A percentile compares a stretch with the other conserved stretches of the same genome.
Evolutionary conservation across 1,140 invertebrate species (phyloP).

Genomic region (Hormaphis cornu): DNA sequence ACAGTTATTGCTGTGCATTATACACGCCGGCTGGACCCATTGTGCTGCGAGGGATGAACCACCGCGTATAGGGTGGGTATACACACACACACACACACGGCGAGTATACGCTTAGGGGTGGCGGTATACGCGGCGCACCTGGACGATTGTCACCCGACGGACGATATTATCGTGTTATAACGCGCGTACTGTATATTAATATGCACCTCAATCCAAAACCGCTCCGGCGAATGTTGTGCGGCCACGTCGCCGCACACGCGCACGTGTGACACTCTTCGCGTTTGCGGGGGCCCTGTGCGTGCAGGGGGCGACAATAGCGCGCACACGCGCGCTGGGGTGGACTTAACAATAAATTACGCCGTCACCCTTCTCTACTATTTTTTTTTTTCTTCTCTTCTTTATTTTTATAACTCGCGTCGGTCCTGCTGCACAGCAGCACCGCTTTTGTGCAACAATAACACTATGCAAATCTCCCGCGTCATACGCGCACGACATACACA

Average conservation of each 20-base stretch:
- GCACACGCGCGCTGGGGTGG: not conserved
- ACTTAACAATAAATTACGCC: conserved; percentile 32
- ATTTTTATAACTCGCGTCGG: not conserved
- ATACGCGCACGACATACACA: too few species aligned
- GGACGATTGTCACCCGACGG: conserved; percentile 28
- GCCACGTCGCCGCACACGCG: not conserved
- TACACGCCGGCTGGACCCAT: conserved; percentile 32
- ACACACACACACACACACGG: too few species aligned
- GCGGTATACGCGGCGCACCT: conserved; percentile 25
- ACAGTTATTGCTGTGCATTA: conserved; percentile 31
- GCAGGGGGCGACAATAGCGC: conserved; percentile 8
- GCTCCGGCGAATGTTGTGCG: not conserved
- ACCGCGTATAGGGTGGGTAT: too few species aligned
- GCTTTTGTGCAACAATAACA: too few species aligned
- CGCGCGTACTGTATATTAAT: too few species aligned
- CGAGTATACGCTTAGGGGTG: too few species aligned
- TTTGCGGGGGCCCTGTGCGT: not conserved
- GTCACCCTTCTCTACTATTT: not conserved
- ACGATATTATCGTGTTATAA: too few species aligned
- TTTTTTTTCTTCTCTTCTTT: not conserved
- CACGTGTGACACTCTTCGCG: conserved; percentile 20
- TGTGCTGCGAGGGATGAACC: not conserved
- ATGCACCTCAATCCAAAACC: too few species aligned
- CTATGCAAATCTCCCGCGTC: not conserved
- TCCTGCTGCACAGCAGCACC: too few species aligned